Base-by-base conservation (phyloP, 2,113 vertebrate species). In the Aegithalos caudatus region DNA sequence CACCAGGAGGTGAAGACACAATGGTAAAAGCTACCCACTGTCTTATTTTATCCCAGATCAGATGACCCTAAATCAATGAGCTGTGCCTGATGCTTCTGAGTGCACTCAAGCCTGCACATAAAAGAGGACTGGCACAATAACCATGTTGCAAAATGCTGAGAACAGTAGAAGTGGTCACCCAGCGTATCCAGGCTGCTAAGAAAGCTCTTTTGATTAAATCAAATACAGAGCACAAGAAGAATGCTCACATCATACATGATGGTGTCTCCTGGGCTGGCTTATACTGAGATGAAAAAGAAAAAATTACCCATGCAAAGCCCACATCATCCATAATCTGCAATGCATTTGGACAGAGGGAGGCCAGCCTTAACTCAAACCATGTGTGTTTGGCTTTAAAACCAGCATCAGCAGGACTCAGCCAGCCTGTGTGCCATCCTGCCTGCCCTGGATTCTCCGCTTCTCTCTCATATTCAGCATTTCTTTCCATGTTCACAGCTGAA, bases 121-220 rank as follows among this genome's bases (percentile, higher is more conserved):
- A 89, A 87, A 89, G 65, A 84, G 65, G 57, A 81, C 65, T 79
- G 44, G 56, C 31, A 67, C 95, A 97, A 92, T 48, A 89, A 70
- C 38, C 29, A 35, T 0, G 0, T 27, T 66, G 44, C 48, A 74
- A 83, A 86, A 66, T 10, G 11, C 60, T 77, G 64, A 89, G 69
- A 87, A 35, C 64, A 71, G 90, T 44, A 64, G 47, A 74, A 89
- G 37, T 51, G 65, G 44, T 76, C 87, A 76, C 53, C 19, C 45
- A 31, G 14, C 29, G 24, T 85, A 40, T 79, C 57, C 61, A 57
- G 33, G 54, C 79, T 80, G 62, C 62, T 90, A 82, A 90, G 74
- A 67, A 88, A 91, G 74, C 37, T 90, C 57, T 76, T 90, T 33
- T 31, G 31, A 85, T 40, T 79, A 89, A 82, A 69, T 65, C 45